A percentile compares a stretch with the other conserved stretches of the same genome.
Conservation (phyloP, 1,140 invertebrate genomes). For the Drosophila arawakana region DNA sequence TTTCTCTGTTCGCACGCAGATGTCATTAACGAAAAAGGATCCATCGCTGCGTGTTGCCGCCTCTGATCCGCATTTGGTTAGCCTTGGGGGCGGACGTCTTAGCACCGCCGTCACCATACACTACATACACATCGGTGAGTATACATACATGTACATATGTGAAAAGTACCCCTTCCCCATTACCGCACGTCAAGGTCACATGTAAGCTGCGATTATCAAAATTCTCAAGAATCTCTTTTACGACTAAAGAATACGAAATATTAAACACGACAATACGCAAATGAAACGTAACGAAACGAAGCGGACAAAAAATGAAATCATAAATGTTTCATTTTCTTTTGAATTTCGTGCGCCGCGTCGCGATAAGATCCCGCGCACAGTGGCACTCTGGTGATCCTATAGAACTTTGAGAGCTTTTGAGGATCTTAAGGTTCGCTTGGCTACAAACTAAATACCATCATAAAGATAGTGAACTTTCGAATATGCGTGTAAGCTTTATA, state of each 20-base stretch:
- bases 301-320: slow-evolving; percentile 26
- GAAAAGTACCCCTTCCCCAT: not conserved
- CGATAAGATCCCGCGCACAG: slow-evolving; percentile 49
- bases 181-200: slow-evolving; percentile 47
- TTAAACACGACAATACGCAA: slow-evolving; percentile 32
- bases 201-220: slow-evolving; percentile 54
- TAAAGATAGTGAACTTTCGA: slow-evolving; percentile 38
- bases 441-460: slow-evolving; percentile 25
- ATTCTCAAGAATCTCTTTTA: slow-evolving; percentile 11
- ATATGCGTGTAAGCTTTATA: slow-evolving; percentile 23
- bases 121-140: slow-evolving; percentile 91
- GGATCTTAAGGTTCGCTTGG: slow-evolving; percentile 22
- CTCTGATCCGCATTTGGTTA: slow-evolving; percentile 95
- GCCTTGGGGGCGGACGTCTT: slow-evolving; percentile 93
- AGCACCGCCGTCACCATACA: slow-evolving; percentile 96
- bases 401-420: slow-evolving; percentile 34
- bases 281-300: slow-evolving; percentile 33
- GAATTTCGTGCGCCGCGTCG: not conserved
- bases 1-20: slow-evolving; percentile 60
- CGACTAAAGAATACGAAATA: slow-evolving; percentile 13
- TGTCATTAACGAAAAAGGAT: slow-evolving; percentile 84
- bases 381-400: slow-evolving; percentile 27
- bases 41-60: slow-evolving; percentile 89
- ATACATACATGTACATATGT: not conserved
- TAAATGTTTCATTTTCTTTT: not conserved